Conservation (phyloP, 2,888 invertebrate genomes). For the Nemapogon koenigi region DNA sequence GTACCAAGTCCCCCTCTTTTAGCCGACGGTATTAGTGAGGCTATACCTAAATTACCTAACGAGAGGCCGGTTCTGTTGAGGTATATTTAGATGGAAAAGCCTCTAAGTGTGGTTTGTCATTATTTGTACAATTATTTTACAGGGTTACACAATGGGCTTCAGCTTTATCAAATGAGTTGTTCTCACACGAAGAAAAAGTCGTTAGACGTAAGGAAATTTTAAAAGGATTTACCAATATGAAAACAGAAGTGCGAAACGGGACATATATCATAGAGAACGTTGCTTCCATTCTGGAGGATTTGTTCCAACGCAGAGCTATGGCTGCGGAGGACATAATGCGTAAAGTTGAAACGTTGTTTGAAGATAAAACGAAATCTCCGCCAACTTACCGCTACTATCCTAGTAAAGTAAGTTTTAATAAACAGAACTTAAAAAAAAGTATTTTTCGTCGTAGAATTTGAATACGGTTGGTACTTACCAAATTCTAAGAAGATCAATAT, state of each 20-base stretch:
- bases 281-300: slow-evolving; percentile 30
- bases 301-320: slow-evolving; percentile 30
- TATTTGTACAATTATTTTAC: slow-evolving; percentile 5
- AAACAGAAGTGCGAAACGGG: slow-evolving; percentile 36
- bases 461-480: no score
- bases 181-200: slow-evolving; percentile 32
- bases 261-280: slow-evolving; percentile 38
- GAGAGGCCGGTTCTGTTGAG: no score
- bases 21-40: no score
- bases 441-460: no score
- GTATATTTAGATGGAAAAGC: no score
- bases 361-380: slow-evolving; percentile 20
- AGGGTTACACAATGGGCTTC: slow-evolving; percentile 46
- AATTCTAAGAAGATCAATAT: no score
- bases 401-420: slow-evolving; percentile 43
- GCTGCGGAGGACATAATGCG: slow-evolving; percentile 45
- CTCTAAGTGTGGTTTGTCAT: no score
- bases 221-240: slow-evolving; percentile 34
- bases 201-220: slow-evolving; percentile 34
- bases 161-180: slow-evolving; percentile 32
- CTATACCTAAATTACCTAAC: no score
- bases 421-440: no score
- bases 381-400: slow-evolving; percentile 33
- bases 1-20: no score
- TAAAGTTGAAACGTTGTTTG: slow-evolving; percentile 38